Conservation (phyloP, 2,888 invertebrate genomes). For the Pseudanteris insignis region DNA sequence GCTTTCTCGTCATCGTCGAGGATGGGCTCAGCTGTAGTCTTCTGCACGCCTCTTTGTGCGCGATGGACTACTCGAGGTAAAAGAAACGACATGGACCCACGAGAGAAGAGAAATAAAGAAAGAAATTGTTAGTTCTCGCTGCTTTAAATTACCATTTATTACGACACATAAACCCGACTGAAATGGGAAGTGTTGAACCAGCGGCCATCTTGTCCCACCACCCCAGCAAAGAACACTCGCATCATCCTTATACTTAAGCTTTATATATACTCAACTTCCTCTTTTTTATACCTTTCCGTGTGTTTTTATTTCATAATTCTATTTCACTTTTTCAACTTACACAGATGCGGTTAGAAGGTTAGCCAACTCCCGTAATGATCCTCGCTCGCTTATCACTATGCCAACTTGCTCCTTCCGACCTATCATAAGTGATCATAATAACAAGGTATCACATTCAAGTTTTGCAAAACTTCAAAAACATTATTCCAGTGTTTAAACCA, state of each 20-base stretch:
- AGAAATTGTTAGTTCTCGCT: slow-evolving; percentile 67
- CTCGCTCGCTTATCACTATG: too few species aligned
- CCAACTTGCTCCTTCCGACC: slow-evolving; percentile 65
- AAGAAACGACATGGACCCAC: slow-evolving; percentile 35
- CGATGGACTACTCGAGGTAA: slow-evolving; percentile 43
- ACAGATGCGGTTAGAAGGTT: slow-evolving; percentile 34
- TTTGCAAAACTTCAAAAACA: too few species aligned
- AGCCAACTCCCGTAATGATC: slow-evolving; percentile 61
- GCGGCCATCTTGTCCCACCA: slow-evolving; percentile 64
- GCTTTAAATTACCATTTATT: slow-evolving; percentile 68
- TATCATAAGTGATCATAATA: slow-evolving; percentile 65
- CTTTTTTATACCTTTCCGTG: slow-evolving; percentile 31
- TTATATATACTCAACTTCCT: slow-evolving; percentile 8
- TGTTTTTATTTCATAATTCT: slow-evolving; percentile 44
- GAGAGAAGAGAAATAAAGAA: slow-evolving; percentile 61
- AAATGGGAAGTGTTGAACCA: slow-evolving; percentile 52
- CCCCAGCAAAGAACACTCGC: slow-evolving; percentile 43
- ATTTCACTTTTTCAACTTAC: slow-evolving; percentile 42
- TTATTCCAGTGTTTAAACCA: too few species aligned
- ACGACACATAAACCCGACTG: slow-evolving; percentile 64
- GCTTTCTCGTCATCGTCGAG: slow-evolving; percentile 26
- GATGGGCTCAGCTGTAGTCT: slow-evolving; percentile 20
- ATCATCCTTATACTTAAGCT: slow-evolving; percentile 37
- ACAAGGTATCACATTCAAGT: too few species aligned
- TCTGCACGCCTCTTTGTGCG: slow-evolving; percentile 28